Conservation (phyloP, 1,140 invertebrate genomes). For the Psilanteris sp. region DNA sequence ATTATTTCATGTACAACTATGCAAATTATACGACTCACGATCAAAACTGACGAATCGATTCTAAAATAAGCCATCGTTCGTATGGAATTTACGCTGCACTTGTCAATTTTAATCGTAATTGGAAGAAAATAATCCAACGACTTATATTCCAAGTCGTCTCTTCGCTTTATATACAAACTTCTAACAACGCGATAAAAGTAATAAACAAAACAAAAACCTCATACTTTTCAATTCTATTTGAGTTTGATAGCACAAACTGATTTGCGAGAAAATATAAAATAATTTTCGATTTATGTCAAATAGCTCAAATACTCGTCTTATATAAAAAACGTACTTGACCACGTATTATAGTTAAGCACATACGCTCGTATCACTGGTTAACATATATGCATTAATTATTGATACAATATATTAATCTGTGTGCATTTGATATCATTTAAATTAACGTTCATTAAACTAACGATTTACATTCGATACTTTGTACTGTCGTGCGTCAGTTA, state of each 20-base stretch:
- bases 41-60: constrained; percentile 7
- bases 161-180: constrained; percentile 31
- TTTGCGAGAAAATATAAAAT: background rate
- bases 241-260: background rate
- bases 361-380: constrained; percentile 21
- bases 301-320: constrained; percentile 11
- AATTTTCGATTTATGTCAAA: constrained; percentile 4
- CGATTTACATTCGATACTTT: constrained; percentile 1
- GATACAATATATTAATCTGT: constrained; percentile 24
- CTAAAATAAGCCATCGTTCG: background rate
- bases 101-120: constrained; percentile 19
- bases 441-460: constrained; percentile 11
- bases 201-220: constrained; percentile 28
- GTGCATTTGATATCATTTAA: background rate
- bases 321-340: constrained; percentile 12
- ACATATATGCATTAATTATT: constrained; percentile 19
- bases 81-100: background rate
- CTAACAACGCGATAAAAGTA: constrained; percentile 29
- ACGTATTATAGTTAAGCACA: constrained; percentile 10
- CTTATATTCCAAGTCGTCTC: no score
- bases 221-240: background rate
- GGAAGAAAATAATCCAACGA: constrained; percentile 20
- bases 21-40: constrained; percentile 27
- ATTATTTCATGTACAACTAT: constrained; percentile 42
- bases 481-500: constrained; percentile 9